These are phyloP conservation scores for Kradibia gibbosae DNA, from an alignment of 1,140 invertebrate species.

Conservation along the genomic window DNA sequence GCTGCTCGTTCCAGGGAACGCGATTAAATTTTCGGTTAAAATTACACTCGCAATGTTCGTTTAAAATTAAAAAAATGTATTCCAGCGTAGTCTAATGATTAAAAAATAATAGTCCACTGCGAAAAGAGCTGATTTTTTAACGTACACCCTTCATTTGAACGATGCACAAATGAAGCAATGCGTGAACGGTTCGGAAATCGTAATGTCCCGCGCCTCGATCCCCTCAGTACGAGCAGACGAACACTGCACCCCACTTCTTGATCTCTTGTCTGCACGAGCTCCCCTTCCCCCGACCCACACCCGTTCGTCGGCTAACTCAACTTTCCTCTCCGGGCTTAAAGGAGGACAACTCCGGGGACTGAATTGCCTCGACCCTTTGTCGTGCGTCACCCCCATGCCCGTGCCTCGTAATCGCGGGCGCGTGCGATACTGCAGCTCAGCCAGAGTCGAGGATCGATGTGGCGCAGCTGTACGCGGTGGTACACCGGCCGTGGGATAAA, in stretches of 20 bases:
- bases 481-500: slow-evolving; percentile 15
- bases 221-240: neutral
- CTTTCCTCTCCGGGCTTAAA: too few species aligned
- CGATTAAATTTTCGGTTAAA: neutral
- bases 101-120: too few species aligned
- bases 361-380: too few species aligned
- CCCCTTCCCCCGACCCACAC: neutral
- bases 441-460: slow-evolving; percentile 35
- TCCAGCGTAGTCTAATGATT: too few species aligned
- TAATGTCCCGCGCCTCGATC: neutral
- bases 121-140: too few species aligned
- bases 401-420: neutral
- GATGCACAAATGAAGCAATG: neutral
- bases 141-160: too few species aligned
- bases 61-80: neutral
- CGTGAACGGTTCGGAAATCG: neutral
- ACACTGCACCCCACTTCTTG: neutral
- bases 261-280: neutral
- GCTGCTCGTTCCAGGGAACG: neutral
- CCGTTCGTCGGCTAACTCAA: neutral
- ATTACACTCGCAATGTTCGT: neutral
- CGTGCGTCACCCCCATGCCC: neutral
- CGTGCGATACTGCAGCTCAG: neutral
- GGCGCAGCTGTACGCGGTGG: slow-evolving; percentile 23
- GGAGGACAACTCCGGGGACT: neutral